Evolutionary conservation across 2,113 vertebrate species (phyloP), one percentile per base, ranked within the genome.

Genomic region (Takifugu flavidus): DNA sequence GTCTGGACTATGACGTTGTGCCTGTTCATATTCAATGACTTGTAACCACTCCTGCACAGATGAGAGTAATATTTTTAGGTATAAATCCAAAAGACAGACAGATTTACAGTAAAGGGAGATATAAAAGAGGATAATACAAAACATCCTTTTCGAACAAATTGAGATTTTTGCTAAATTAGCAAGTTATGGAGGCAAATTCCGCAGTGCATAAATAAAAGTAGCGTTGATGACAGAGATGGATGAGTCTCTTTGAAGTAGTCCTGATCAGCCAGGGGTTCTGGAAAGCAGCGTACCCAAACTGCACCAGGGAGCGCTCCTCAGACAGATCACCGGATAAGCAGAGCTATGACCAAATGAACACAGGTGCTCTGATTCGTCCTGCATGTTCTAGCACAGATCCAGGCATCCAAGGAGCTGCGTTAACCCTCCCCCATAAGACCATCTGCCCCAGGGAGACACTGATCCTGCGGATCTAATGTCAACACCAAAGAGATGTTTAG

Each of bases 281-380:
- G 77, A 71, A 64, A 27, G 56, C 56, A 39, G 7, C 60, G 39
- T 54, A 42, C 53, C 56, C 52, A 25, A 25, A 4, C 14, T 64
- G 44, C 52, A 49, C 26, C 3, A 49, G 34, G 8, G 34, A 39
- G 49, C 58, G 70, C 6, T 4, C 65, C 67, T 50, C 45, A 63
- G 46, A 80, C 59, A 26, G 70, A 77, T 82, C 80, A 84, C 59
- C 69, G 86, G 43, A 83, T 80, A 70, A 69, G 26, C 65, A 62
- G 34, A 65, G 69, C 73, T 83, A 83, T 88, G 87, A 85, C 88
- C 80, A 89, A 87, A 78, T 26, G 78, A 77, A 85, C 88, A 86
- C 88, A 91, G 86, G 84, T 86, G 86, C 83, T 86, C 70, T 80
- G 86, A 89, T 90, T 89, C 80, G 80, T 87, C 87, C 82, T 85